Evolutionary conservation across 2,797 vertebrate genomes (phyloP).

Genomic region (Clarias fuscus): DNA sequence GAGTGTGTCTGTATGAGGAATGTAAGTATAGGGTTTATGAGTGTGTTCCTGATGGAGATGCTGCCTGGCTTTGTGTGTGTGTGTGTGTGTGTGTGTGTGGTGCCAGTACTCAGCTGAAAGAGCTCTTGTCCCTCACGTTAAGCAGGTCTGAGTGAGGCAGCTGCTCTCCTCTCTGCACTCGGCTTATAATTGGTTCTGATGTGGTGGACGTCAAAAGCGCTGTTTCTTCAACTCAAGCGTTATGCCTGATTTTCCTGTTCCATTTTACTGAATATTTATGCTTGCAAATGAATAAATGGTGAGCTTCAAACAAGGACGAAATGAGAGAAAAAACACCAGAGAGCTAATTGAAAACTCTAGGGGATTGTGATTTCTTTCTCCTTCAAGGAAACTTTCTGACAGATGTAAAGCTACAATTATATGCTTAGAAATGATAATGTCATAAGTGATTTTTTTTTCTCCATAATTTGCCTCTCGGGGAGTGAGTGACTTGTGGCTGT

Average conservation of each 20-base stretch:
- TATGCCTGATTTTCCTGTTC: conserved; percentile 50
- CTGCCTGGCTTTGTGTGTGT: conserved; percentile 13
- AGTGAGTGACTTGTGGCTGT: conserved; percentile 35
- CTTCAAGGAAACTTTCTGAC: conserved; percentile 50
- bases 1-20: conserved; percentile 8
- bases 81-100: conserved; percentile 34
- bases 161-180: conserved; percentile 43
- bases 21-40: conserved; percentile 26
- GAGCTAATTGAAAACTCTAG: conserved; percentile 45
- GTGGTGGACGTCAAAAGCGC: conserved; percentile 43
- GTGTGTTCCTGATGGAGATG: conserved; percentile 1
- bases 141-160: conserved; percentile 47
- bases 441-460: conserved; percentile 42
- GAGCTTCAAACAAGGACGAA: conserved; percentile 32
- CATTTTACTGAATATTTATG: conserved; percentile 46
- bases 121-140: conserved; percentile 44
- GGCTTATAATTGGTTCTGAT: conserved; percentile 53
- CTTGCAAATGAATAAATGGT: conserved; percentile 46
- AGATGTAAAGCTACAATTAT: conserved; percentile 43
- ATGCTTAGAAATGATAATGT: conserved; percentile 46
- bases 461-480: conserved; percentile 33
- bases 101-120: conserved; percentile 45
- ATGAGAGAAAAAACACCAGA: conserved; percentile 3
- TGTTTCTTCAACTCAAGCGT: conserved; percentile 51
- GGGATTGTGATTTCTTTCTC: conserved; percentile 38